phyloP scores from a whole-genome alignment of 2,113 vertebrate genomes.

The Psephotus haematonotus region DNA sequence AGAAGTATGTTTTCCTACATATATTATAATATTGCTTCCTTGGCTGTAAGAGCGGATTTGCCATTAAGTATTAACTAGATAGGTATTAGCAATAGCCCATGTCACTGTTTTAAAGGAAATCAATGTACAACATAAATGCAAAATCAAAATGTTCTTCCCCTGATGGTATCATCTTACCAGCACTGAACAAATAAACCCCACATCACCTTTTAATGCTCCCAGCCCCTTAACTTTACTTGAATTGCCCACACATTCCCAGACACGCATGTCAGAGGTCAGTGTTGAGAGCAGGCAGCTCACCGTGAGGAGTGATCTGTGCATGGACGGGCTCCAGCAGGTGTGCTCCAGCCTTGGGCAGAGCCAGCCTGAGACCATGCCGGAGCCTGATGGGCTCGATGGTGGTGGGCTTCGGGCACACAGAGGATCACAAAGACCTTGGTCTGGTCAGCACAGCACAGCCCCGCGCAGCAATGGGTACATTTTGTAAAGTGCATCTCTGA shows the following conservation, averaged over 20 bases:
- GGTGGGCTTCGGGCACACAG: fast-evolving
- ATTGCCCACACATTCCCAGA: fast-evolving
- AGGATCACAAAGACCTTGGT: fast-evolving
- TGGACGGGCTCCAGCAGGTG: fast-evolving
- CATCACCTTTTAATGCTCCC: not conserved
- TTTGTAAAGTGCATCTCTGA: fast-evolving
- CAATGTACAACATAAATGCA: slow-evolving; percentile 41
- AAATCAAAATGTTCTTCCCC: slow-evolving; percentile 63
- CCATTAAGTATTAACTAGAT: slow-evolving; percentile 20
- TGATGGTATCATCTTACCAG: not conserved
- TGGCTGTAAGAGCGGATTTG: not conserved
- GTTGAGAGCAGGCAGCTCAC: fast-evolving
- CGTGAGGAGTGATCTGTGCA: fast-evolving
- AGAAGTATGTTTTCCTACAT: not conserved
- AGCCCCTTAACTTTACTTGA: not conserved
- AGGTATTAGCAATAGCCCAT: not conserved
- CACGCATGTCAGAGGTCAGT: fast-evolving
- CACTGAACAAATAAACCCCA: not conserved
- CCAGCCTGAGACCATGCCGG: fast-evolving
- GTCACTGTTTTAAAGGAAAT: slow-evolving; percentile 51
- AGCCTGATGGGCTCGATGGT: fast-evolving
- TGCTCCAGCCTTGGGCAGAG: not conserved
- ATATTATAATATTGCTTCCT: not conserved
- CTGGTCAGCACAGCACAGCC: fast-evolving
- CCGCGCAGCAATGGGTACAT: fast-evolving